These are phyloP conservation scores for Orius insidiosus DNA, from an alignment of 1,140 invertebrate genomes.

Conservation along the genomic window DNA sequence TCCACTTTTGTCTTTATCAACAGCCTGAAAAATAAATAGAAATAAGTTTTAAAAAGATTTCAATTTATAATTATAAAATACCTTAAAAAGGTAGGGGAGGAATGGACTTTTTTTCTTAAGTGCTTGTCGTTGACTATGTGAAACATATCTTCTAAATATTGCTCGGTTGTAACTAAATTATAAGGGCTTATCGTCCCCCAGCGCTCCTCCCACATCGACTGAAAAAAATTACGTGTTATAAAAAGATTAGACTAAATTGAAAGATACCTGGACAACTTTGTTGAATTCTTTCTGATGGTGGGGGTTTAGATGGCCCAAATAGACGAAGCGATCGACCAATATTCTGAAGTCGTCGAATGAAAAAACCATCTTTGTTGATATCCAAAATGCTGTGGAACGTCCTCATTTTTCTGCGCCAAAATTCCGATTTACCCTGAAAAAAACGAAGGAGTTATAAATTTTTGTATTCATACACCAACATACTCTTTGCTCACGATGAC, in stretches of 20 bases:
- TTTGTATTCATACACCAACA: too few species aligned
- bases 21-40: conserved; percentile 36
- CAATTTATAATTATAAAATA: conserved; percentile 10
- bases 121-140: conserved; percentile 57
- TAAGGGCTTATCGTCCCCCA: conserved; percentile 67
- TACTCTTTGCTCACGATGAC: too few species aligned
- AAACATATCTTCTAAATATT: conserved; percentile 62
- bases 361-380: conserved; percentile 66
- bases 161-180: conserved; percentile 58
- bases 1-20: conserved; percentile 60
- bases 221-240: conserved; percentile 22
- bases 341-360: conserved; percentile 63
- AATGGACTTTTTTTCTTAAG: conserved; percentile 53
- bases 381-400: conserved; percentile 62
- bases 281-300: conserved; percentile 20
- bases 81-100: conserved; percentile 22
- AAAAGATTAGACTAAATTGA: too few species aligned
- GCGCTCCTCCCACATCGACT: conserved; percentile 63
- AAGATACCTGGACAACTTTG: conserved; percentile 18
- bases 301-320: conserved; percentile 38
- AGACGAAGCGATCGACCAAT: conserved; percentile 48
- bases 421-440: conserved; percentile 56
- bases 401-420: conserved; percentile 79
- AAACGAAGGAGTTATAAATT: neutral
- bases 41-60: conserved; percentile 5